Evolutionary conservation across 2,888 invertebrate species (phyloP).

Genomic region (Dorcus parallelipipedus): DNA sequence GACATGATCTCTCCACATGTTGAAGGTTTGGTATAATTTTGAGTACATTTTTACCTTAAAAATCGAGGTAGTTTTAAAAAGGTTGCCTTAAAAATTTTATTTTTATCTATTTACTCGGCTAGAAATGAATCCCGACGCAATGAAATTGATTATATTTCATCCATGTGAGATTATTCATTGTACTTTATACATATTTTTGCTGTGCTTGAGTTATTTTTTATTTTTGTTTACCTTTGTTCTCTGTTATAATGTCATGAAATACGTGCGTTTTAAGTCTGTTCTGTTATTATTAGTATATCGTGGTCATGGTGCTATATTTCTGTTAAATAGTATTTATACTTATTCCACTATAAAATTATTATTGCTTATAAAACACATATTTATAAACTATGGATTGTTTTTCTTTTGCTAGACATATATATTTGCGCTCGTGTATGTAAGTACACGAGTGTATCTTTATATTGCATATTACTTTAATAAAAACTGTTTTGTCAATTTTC

Average conservation of each 20-base stretch:
- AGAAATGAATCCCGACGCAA: too few species aligned
- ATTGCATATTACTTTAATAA: constrained; percentile 20
- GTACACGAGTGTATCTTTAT: constrained; percentile 17
- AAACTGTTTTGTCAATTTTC: constrained; percentile 14
- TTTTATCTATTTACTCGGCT: constrained; percentile 7
- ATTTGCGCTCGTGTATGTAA: constrained; percentile 11
- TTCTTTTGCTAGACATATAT: constrained; percentile 18
- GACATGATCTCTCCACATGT: constrained; percentile 16
- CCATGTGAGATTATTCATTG: too few species aligned
- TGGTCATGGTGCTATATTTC: constrained; percentile 22
- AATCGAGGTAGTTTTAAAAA: constrained; percentile 14
- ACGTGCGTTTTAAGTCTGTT: not conserved
- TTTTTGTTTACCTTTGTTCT: constrained; percentile 1
- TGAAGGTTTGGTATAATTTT: not conserved
- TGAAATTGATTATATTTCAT: too few species aligned
- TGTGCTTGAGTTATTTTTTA: not conserved
- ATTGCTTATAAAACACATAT: constrained; percentile 19
- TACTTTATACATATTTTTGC: too few species aligned
- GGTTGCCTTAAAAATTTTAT: constrained; percentile 20
- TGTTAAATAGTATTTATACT: constrained; percentile 22
- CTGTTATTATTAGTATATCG: constrained; percentile 13
- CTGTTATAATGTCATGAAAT: not conserved
- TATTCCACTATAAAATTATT: constrained; percentile 20
- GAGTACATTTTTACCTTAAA: not conserved
- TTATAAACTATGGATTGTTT: constrained; percentile 20